Base-by-base conservation (phyloP, 2,888 invertebrate species). In the Thymelicus acteon region DNA sequence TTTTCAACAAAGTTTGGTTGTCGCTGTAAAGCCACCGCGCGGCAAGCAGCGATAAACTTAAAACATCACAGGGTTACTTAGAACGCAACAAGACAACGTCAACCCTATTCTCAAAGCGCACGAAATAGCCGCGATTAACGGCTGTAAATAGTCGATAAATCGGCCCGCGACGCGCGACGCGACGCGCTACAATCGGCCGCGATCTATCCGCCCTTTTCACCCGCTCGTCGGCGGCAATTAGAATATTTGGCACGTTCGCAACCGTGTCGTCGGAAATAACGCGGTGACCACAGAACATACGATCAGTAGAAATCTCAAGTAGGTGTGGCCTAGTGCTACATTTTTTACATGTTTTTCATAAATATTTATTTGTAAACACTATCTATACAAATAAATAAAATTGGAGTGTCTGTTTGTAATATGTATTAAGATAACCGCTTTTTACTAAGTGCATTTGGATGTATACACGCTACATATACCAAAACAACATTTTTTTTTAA, bases 241-340 rank as follows among this genome's bases (percentile, higher is more conserved):
- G 75, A 77, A 78, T 79, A 76, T 74, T 77, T 79, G 78, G 76
- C 79, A 69, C 63, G 31, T 67, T 58, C 64, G 72, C 78, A 78
- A 78, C 24, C 76, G 75, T 78, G 72, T 72, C 60, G 68, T 70
- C 69, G 64, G 69, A 70, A 70, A 70, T 70, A 70, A 70, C 69
- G 58, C 39, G 62, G 54, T 57, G 40, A 10, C 58, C 47, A 62
- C 13, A 64, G 69, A 69, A 19, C 37, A 0, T 15, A 37, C 13
- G 19, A 13, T 52, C 2, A 40, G 15, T 44, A 67, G 68, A 54
- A 49, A 15, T 60, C n/a, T n/a, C 58, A 58, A 7, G 39, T 37
- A 7, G 57, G 31, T 13, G 31, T 2, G 4, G 19, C 2, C 39
- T 24, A 10, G 39, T 37, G 44, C 40, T 31, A 31, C 19, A 31